Percentiles rank a stretch among this genome's conserved stretches.
Conservation (phyloP, 2,888 invertebrate genomes). For the Drosophila lacicola region DNA sequence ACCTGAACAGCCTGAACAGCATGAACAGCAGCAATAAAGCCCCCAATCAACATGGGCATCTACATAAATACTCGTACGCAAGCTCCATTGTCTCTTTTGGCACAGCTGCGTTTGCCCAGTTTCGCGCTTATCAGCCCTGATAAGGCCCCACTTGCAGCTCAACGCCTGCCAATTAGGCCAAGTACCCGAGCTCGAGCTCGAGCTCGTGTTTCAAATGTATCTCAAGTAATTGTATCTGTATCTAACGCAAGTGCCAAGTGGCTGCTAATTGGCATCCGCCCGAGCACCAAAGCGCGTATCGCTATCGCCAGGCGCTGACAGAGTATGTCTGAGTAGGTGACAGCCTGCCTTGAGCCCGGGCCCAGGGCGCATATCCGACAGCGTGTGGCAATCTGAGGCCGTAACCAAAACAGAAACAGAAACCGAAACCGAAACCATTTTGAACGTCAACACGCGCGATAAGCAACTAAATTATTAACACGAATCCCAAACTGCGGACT, state of each 20-base stretch:
- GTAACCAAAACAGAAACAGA: constrained; percentile 19
- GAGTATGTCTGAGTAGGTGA: constrained; percentile 35
- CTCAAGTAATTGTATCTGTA: constrained; percentile 32
- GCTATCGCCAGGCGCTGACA: constrained; percentile 63
- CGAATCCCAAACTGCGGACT: constrained; percentile 54
- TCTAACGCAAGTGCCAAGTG: constrained; percentile 67
- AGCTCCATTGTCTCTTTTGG: constrained; percentile 59
- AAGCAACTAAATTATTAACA: constrained; percentile 83
- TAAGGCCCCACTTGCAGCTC: constrained; percentile 33
- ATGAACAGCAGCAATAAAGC: constrained; percentile 53
- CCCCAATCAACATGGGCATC: constrained; percentile 68
- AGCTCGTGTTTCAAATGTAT: constrained; percentile 29
- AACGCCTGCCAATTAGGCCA: constrained; percentile 70
- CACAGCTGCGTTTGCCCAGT: constrained; percentile 27
- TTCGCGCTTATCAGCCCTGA: constrained; percentile 46
- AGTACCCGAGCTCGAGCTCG: constrained; percentile 6
- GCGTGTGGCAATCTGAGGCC: constrained; percentile 8
- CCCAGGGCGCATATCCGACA: constrained; percentile 8
- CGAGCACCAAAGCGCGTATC: constrained; percentile 14
- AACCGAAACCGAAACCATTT: constrained; percentile 69
- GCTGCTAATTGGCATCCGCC: constrained; percentile 66
- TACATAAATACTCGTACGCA: constrained; percentile 60
- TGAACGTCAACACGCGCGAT: constrained; percentile 81
- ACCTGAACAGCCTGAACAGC: constrained; percentile 16
- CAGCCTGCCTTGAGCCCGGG: constrained; percentile 13